Conservation (phyloP, 2,797 vertebrate genomes). For the Pterois miles region DNA sequence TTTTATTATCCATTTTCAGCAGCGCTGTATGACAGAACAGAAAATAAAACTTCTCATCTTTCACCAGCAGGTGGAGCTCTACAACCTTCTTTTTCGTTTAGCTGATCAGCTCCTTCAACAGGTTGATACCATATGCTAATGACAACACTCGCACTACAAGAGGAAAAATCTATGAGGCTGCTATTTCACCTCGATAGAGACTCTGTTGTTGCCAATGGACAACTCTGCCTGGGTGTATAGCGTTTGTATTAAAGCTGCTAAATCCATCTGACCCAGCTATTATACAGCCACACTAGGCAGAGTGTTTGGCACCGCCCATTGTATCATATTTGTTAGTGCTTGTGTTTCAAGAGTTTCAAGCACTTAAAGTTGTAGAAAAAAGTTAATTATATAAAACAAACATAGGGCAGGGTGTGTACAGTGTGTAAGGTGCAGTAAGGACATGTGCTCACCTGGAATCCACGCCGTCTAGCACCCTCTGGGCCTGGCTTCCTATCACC, state of each 20-base stretch:
- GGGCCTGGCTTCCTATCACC: constrained; percentile 94
- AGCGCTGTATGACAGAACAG: neutral
- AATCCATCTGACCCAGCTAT: neutral
- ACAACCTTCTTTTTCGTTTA: constrained; percentile 31
- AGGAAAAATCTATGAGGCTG: neutral
- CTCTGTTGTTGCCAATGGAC: neutral
- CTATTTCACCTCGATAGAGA: constrained; percentile 7
- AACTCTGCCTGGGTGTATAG: neutral
- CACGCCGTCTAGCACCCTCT: constrained; percentile 92
- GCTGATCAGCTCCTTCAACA: constrained; percentile 55
- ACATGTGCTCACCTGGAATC: constrained; percentile 89
- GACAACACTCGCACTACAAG: neutral
- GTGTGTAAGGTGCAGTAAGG: neutral
- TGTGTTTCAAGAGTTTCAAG: neutral
- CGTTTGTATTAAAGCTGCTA: neutral
- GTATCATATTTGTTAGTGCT: neutral
- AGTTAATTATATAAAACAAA: neutral
- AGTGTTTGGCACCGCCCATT: neutral
- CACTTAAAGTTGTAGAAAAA: neutral
- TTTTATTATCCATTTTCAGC: neutral
- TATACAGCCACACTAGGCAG: neutral
- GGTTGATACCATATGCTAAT: constrained; percentile 49
- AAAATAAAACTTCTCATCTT: neutral
- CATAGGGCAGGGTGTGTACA: neutral
- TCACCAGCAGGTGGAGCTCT: constrained; percentile 75